Percentiles rank a stretch among this genome's conserved stretches.
Conservation (phyloP, 2,888 invertebrate genomes). For the Trissolcus japonicus region DNA sequence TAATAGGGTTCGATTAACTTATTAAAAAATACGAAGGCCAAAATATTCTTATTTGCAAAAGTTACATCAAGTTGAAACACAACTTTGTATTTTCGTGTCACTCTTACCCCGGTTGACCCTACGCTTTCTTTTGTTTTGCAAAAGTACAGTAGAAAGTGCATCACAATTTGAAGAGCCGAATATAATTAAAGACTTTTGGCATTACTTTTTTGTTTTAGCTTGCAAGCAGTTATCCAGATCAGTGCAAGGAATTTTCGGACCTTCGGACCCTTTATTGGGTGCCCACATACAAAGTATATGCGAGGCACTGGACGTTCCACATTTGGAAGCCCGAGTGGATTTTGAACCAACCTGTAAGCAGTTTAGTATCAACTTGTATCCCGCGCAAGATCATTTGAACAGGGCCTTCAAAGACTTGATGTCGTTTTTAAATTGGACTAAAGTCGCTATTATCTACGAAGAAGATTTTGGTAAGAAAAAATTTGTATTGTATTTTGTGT, state of each 20-base stretch:
- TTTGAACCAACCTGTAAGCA: conserved; percentile 82
- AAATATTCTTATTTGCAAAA: too few relatives aligned
- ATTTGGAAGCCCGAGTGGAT: conserved; percentile 86
- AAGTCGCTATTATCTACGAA: conserved; percentile 95
- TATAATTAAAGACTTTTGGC: neutral
- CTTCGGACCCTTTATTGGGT: conserved; percentile 88
- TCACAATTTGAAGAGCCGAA: neutral
- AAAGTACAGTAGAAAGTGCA: neutral
- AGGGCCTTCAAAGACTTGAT: conserved; percentile 91
- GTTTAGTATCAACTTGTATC: conserved; percentile 92
- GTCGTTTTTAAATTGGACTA: conserved; percentile 92
- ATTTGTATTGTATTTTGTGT: too few relatives aligned
- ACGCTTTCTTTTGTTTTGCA: too few relatives aligned
- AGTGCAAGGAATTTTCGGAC: conserved; percentile 92
- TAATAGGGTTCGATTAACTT: too few relatives aligned
- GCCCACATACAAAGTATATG: conserved; percentile 92
- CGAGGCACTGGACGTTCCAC: conserved; percentile 92
- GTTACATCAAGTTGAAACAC: too few relatives aligned
- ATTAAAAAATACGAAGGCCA: too few relatives aligned
- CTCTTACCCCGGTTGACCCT: too few relatives aligned
- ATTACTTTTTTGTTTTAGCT: conserved; percentile 78
- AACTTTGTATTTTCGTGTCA: too few relatives aligned
- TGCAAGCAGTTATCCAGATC: conserved; percentile 90
- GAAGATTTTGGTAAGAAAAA: conserved; percentile 92
- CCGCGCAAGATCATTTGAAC: conserved; percentile 88